Conservation (phyloP, 2,888 invertebrate species). For the Eilema sororculum region DNA sequence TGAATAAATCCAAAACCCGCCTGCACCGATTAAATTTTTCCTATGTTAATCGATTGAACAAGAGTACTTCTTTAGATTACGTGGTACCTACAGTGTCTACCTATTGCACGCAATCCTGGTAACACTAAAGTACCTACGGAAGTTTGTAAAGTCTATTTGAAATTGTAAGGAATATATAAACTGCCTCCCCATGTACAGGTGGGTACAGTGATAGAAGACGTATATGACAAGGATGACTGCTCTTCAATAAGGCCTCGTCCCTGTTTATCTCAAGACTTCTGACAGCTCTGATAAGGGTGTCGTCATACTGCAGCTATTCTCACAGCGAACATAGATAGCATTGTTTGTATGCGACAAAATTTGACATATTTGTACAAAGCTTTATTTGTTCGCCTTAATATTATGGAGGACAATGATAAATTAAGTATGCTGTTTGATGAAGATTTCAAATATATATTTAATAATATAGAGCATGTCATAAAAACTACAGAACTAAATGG, state of each 20-base stretch:
- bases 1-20: too few relatives aligned
- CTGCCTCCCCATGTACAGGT: not conserved
- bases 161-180: not conserved
- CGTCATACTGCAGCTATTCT: slow-evolving; percentile 53
- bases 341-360: slow-evolving; percentile 43
- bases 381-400: slow-evolving; percentile 36
- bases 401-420: slow-evolving; percentile 41
- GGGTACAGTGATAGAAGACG: not conserved
- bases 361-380: slow-evolving; percentile 51
- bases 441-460: not conserved
- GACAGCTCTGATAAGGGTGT: slow-evolving; percentile 51
- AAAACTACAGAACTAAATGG: too few relatives aligned
- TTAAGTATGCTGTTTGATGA: slow-evolving; percentile 14
- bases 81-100: too few relatives aligned
- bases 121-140: too few relatives aligned
- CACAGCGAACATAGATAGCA: slow-evolving; percentile 41
- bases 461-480: not conserved
- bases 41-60: too few relatives aligned
- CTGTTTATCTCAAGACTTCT: slow-evolving; percentile 32
- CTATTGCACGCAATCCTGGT: too few relatives aligned
- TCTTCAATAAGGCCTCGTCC: not conserved
- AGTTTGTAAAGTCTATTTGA: not conserved
- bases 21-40: too few relatives aligned
- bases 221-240: not conserved
- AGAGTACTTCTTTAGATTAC: too few relatives aligned